Evolutionary conservation across 2,113 vertebrate species (phyloP).

Genomic region (Microtus pennsylvanicus): DNA sequence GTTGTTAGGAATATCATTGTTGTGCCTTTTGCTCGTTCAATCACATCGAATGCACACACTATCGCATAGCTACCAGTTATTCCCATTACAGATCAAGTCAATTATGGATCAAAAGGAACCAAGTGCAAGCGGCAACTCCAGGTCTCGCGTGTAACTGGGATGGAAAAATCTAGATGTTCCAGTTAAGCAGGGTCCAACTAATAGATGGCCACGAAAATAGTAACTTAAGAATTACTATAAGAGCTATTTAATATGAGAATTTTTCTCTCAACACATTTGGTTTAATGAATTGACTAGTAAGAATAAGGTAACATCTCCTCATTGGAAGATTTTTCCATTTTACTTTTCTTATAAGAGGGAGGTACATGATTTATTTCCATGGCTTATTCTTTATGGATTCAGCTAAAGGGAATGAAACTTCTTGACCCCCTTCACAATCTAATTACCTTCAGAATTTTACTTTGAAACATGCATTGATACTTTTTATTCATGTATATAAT

Average conservation of each 20-base stretch:
- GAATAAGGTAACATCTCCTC: slow-evolving; percentile 9
- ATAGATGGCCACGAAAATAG: background rate
- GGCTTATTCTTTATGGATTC: background rate
- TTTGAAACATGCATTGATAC: slow-evolving; percentile 38
- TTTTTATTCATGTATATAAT: background rate
- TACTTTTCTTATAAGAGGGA: background rate
- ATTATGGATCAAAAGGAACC: background rate
- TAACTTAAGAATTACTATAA: background rate
- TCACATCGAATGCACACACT: background rate
- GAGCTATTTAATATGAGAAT: background rate
- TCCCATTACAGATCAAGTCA: background rate
- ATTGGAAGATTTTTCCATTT: background rate
- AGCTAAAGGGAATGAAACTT: background rate
- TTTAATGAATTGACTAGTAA: background rate
- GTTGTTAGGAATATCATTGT: background rate
- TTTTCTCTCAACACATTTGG: background rate
- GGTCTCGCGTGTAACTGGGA: background rate
- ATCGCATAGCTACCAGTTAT: too few relatives aligned
- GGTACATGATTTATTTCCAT: background rate
- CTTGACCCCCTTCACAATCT: background rate
- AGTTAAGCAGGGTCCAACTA: background rate
- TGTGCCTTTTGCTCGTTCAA: background rate
- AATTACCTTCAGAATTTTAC: background rate
- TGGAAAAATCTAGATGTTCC: background rate
- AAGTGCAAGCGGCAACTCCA: background rate